Conservation (phyloP, 2,113 vertebrate genomes). For the Oryzias celebensis region DNA sequence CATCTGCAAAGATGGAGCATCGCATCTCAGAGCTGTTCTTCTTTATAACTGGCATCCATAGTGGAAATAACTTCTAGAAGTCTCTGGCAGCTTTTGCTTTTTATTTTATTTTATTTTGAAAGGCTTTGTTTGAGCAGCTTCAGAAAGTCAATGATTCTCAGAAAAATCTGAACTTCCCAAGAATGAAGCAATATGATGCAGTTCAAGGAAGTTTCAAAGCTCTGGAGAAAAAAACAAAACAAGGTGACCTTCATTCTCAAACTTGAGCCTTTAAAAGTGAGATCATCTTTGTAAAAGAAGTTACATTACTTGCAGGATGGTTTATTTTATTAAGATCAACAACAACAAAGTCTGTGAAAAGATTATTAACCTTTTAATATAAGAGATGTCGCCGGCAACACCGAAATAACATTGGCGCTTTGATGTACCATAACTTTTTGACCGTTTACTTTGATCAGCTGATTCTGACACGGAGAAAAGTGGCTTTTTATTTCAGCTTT, state of each 20-base stretch:
- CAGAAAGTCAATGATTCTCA: constrained; percentile 23
- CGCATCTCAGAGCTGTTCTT: background rate
- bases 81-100: constrained; percentile 21
- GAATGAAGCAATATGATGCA: background rate
- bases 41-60: too few species aligned
- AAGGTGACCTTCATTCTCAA: constrained; percentile 6
- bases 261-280: too few species aligned
- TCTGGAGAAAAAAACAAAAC: background rate
- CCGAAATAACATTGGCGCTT: background rate
- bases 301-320: background rate
- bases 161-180: constrained; percentile 13
- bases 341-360: too few species aligned
- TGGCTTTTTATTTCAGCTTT: too few species aligned
- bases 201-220: background rate
- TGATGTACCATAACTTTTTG: too few species aligned
- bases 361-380: too few species aligned
- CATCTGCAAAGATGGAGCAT: background rate
- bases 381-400: too few species aligned
- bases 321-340: too few species aligned
- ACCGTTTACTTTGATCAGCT: too few species aligned
- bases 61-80: background rate
- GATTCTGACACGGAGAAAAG: too few species aligned
- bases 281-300: background rate
- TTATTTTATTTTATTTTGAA: background rate
- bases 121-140: constrained; percentile 9